Evolutionary conservation across 2,888 invertebrate genomes (phyloP), one percentile per base, ranked within the genome.

Genomic region (Amphipyra tragopoginis): DNA sequence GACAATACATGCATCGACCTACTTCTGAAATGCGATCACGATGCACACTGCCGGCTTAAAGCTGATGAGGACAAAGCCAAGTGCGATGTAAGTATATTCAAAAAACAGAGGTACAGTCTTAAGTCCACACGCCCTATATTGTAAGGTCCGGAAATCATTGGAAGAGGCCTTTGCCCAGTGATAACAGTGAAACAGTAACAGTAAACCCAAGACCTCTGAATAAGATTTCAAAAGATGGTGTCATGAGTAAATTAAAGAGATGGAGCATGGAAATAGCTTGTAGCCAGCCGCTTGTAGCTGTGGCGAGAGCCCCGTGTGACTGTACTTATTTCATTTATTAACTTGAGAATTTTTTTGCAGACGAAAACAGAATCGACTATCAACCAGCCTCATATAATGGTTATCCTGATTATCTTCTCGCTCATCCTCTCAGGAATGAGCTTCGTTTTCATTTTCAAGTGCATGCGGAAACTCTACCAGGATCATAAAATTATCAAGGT

Each of bases 401-500:
- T 98, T 81, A 98, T 98, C 72, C 96, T 98, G 86, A 96, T 98
- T 33, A 97, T 98, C 61, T 98, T 98, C 90, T 97, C 97, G 21
- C 93, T 98, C 60, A 98, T 98, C 71, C 95, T 98, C 55, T 97
- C 97, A 43, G 98, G 98, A 33, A 98, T 98, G 97, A 97, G 97
- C 85, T 96, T 97, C 85, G 97, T 98, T 43, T 98, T 98, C 90
- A 95, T 98, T 71, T 97, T 97, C 93, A 98, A 98, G 86, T 98
- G 98, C 90, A 96, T 97, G 74, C 96, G 97, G 77, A 98, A 98
- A 87, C 96, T 98, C 40, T 96, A 98, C 82, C 96, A 97, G 86
- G 98, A 98, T 93, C 98, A 98, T 85, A 96, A 97, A 82, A 97
- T 97, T 81, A 98, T 98, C 82, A 97, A 97, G 96, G 98, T 98